phyloP scores from a whole-genome alignment of 2,113 vertebrate species.

The Gymnobelideus leadbeateri region DNA sequence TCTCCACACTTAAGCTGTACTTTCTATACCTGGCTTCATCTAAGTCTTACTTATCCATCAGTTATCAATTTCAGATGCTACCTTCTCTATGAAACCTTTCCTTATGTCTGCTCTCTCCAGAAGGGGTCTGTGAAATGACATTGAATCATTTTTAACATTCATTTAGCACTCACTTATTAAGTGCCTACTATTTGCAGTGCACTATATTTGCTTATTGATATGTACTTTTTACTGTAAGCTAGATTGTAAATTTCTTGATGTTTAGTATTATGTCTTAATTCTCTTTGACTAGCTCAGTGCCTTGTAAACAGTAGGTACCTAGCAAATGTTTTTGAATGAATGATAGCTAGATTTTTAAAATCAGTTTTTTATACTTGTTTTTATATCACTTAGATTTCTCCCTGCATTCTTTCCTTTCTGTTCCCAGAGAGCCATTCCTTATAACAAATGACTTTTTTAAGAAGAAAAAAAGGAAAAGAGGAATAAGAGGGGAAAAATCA shows the following conservation, averaged over 20 bases:
- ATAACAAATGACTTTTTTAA: not conserved
- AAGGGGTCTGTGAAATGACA: not conserved
- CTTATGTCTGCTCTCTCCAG: not conserved
- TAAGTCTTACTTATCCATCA: not conserved
- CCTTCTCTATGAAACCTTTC: not conserved
- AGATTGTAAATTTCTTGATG: not conserved
- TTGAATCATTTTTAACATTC: not conserved
- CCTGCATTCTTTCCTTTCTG: not conserved
- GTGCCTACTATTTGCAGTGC: not conserved
- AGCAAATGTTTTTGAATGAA: not conserved
- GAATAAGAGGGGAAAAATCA: not conserved
- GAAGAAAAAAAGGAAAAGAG: not conserved
- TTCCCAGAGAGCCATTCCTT: not conserved
- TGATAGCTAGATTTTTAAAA: not conserved
- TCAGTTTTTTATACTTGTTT: not conserved
- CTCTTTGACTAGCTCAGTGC: not conserved
- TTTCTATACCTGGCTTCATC: not conserved
- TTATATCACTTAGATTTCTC: not conserved
- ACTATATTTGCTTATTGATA: not conserved
- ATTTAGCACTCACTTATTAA: not conserved
- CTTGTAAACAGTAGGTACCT: not conserved
- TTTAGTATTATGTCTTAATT: not conserved
- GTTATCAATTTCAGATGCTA: not conserved
- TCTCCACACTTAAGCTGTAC: not conserved
- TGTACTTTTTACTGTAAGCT: not conserved